Evolutionary conservation across 2,113 vertebrate species (phyloP).

Genomic region (Cardinalis cardinalis): DNA sequence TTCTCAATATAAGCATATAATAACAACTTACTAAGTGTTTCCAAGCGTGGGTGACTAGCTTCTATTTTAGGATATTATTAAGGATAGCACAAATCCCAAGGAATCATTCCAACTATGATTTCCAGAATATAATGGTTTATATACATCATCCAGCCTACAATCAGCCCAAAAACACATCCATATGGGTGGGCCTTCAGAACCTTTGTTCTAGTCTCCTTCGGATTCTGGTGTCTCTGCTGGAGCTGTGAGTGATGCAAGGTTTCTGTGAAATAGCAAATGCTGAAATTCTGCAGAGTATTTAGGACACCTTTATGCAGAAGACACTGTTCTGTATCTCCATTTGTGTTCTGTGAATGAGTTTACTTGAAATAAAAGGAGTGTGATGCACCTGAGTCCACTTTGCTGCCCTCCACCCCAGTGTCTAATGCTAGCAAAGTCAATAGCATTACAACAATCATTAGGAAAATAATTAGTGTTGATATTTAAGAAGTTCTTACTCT

Average conservation of each 20-base stretch:
- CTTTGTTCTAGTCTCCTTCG: not conserved
- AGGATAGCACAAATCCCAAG: not conserved
- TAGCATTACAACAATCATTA: not conserved
- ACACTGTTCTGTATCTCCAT: accelerated
- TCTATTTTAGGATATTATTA: not conserved
- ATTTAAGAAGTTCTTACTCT: not conserved
- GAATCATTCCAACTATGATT: not conserved
- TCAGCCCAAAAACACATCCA: accelerated
- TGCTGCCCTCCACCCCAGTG: not conserved
- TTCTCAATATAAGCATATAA: not conserved
- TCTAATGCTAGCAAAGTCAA: not conserved
- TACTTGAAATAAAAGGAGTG: not conserved
- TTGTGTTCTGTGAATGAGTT: not conserved
- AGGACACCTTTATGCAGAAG: not conserved
- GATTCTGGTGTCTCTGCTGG: not conserved
- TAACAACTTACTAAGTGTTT: not conserved
- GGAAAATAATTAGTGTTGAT: not conserved
- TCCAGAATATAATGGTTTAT: not conserved
- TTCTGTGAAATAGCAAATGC: not conserved
- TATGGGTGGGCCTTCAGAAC: not conserved
- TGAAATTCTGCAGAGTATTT: not conserved
- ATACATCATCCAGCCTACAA: not conserved
- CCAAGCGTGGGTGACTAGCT: not conserved
- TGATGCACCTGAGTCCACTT: not conserved
- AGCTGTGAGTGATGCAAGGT: not conserved